Conservation (phyloP, 2,797 vertebrate species). For the Helarctos malayanus region DNA sequence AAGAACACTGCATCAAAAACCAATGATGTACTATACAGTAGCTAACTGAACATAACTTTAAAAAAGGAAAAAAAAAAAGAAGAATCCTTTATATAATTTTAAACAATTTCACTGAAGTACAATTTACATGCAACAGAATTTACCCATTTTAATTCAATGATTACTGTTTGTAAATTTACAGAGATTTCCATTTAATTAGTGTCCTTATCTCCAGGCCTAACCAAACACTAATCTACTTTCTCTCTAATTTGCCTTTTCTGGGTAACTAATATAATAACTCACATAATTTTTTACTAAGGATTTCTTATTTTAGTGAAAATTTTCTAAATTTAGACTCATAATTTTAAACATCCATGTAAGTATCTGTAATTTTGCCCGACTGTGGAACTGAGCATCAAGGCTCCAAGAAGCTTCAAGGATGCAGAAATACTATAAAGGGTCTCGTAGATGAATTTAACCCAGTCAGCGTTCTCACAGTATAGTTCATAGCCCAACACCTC, state of each 20-base stretch:
- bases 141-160: not conserved
- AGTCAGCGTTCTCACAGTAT: not conserved
- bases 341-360: not conserved
- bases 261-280: slow-evolving; percentile 1
- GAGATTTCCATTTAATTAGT: not conserved
- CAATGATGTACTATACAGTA: no score
- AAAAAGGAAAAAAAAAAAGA: not conserved
- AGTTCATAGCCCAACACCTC: not conserved
- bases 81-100: not conserved
- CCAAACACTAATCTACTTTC: not conserved
- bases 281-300: not conserved
- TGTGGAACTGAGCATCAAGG: not conserved
- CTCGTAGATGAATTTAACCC: not conserved
- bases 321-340: not conserved
- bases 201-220: not conserved
- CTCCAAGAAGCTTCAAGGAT: not conserved
- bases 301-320: not conserved
- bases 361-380: not conserved
- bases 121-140: not conserved
- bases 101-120: not conserved
- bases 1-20: no score
- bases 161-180: not conserved
- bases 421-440: not conserved
- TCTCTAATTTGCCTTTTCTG: not conserved
- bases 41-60: no score